These are phyloP conservation scores for Epizoanthus rinbou DNA, from an alignment of 92 coral and sea anemone species.

Conservation along the genomic window DNA sequence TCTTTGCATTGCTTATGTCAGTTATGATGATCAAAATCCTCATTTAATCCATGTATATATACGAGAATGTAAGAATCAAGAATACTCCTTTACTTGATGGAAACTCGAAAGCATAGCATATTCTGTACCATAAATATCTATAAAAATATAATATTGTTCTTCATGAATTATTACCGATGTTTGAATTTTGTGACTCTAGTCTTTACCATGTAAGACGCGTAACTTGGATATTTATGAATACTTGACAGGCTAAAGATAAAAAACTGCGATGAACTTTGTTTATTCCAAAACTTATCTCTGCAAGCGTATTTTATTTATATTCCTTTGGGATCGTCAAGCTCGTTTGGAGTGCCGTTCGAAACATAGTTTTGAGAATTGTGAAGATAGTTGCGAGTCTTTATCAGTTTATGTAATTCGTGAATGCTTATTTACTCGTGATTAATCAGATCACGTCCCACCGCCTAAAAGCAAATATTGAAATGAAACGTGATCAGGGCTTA, in stretches of 20 bases:
- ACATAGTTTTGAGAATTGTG: background rate
- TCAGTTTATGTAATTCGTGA: conserved; percentile 3
- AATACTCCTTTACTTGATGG: too few relatives aligned
- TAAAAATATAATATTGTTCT: too few relatives aligned
- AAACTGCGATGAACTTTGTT: background rate
- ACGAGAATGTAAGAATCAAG: too few relatives aligned
- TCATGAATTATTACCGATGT: background rate
- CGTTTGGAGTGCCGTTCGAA: conserved; percentile 1
- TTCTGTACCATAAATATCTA: too few relatives aligned
- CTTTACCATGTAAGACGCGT: background rate
- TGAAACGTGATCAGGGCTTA: conserved; percentile 1
- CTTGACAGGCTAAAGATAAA: background rate
- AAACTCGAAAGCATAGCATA: too few relatives aligned
- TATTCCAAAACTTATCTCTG: background rate
- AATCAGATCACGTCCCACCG: conserved; percentile 37
- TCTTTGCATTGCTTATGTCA: too few relatives aligned
- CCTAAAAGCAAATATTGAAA: conserved; percentile 30
- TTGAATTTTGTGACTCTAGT: too few relatives aligned
- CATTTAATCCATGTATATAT: too few relatives aligned
- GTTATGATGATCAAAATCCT: too few relatives aligned
- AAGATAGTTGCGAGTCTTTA: background rate
- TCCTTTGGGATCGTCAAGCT: background rate
- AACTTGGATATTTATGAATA: background rate
- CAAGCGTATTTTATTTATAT: too few relatives aligned
- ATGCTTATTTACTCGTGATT: conserved; percentile 6